Evolutionary conservation across 2,113 vertebrate genomes (phyloP), one percentile per base, ranked within the genome.

Genomic region (Heliornis fulica): DNA sequence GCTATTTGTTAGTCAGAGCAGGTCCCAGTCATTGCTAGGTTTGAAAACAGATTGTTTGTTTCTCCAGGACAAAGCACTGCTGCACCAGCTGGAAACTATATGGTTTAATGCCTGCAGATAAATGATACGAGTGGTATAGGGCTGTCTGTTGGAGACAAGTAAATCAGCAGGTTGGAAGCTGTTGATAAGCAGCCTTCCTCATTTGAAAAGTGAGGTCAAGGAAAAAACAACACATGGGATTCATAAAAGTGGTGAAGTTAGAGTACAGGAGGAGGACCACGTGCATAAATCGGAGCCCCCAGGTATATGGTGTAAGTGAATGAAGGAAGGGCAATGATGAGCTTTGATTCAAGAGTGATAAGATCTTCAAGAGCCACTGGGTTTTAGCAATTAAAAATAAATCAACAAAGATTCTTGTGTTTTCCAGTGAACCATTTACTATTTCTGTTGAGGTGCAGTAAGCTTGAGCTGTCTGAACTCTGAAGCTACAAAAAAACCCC

Each of bases 21-120:
- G 71, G 84, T 91, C 70, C 48, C 64, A 61, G 53, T 4, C 89
- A 19, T 23, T 5, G 15, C 78, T 87, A 78, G 11, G 4, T 46
- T 91, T 82, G 74, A 50, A 50, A 94, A 65, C 54, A 87, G 85
- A 80, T 72, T 82, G 81, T 79, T 86, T 72, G 43, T 94, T 91
- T 95, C 81, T 85, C 29, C 9, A 54, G 84, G 91, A 87, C 83
- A 72, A 65, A 94, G 66, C 15, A 31, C 57, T 60, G 40, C 87
- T 83, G 89, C 81, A 87, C 17, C 93, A 96, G 87, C 91, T 95
- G 84, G 90, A 72, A 57, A 12, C 64, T 64, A 2, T 13, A 3
- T n/a, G 87, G 74, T 85, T 95, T 93, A 34, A 64, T 69, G 89
- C 78, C 72, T 90, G 93, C 90, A 88, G 84, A 89, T 82, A 74